Base-by-base conservation (phyloP, 1,140 invertebrate species). In the Brachionus manjavacas region DNA sequence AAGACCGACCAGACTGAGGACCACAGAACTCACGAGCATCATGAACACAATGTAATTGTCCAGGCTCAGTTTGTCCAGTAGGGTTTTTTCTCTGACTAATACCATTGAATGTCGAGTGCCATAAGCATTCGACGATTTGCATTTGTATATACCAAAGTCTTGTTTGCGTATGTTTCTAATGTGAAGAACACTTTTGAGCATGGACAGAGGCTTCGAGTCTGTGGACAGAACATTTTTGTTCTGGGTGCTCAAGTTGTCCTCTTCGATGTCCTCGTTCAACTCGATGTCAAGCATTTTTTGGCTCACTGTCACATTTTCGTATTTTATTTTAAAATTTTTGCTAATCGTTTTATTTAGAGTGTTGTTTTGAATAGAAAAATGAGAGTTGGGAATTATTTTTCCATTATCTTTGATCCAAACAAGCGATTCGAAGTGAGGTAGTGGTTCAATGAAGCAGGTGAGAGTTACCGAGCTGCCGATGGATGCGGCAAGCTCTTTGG, bases 401-500 rank as follows among this genome's bases (percentile, higher is more conserved):
- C 79, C 79, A 41, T 68, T 81, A n/a, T 81, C 79, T 68, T 81
- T 81, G 25, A 81, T 81, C 79, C 79, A 81, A 43, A 81, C 14
- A 8, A 68, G n/a, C 2, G 28, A 23, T 12, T 64, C 64, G 2
- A 81, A 39, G 52, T 60, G 20, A 20, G 79, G 79, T 11, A 81
- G 12, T 28, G 52, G 52, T 14, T 81, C 79, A 64, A 81, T 43
- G 23, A 81, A 23, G 39, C 79, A 81, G n/a, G 52, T 25, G 25
- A 81, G 41, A 20, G 79, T 64, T 14, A 68, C 31, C 11, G 79
- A 64, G 35, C 52, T 64, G n/a, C 79, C 79, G 14, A 81, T 35
- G n/a, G 79, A 60, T 3, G 20, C 31, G 20, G 79, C 79, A 12
- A 64, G 16, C 23, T 81, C 79, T 12, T 7, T 14, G 28, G 25